Evolutionary conservation across 1,140 invertebrate genomes (phyloP).

Genomic region (Octopus bimaculoides): DNA sequence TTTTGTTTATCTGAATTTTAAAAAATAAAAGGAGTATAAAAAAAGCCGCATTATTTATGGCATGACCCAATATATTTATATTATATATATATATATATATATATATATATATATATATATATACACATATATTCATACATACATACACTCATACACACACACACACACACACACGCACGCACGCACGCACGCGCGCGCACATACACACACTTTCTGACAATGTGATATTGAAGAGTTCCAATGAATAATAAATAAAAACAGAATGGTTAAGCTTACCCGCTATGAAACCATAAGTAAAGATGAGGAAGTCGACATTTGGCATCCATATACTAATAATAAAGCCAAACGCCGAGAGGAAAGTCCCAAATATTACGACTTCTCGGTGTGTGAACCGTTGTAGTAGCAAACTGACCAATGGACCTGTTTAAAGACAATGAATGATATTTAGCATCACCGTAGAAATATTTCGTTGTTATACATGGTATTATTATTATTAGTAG

Average conservation of each 20-base stretch:
- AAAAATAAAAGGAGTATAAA: no score
- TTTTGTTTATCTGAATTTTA: no score
- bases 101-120: neutral
- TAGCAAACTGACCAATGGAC: conserved; percentile 88
- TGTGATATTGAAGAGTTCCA: no score
- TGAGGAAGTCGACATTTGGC: conserved; percentile 74
- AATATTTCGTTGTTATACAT: no score
- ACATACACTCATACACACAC: neutral
- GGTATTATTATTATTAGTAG: no score
- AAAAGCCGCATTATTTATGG: no score
- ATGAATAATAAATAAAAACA: no score
- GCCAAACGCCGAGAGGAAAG: conserved; percentile 70
- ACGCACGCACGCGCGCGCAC: no score
- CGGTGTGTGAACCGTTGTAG: conserved; percentile 84
- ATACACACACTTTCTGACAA: no score
- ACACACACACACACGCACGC: neutral
- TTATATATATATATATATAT: neutral
- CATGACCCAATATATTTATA: neutral
- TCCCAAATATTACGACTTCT: conserved; percentile 81
- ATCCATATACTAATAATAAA: conserved; percentile 81
- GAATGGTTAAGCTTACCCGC: conserved; percentile 66
- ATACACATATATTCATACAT: neutral
- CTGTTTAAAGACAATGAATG: conserved; percentile 57
- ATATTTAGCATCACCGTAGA: no score
- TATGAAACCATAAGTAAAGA: conserved; percentile 80